Evolutionary conservation across 2,797 vertebrate genomes (phyloP).

Genomic region (Echeneis naucrates): DNA sequence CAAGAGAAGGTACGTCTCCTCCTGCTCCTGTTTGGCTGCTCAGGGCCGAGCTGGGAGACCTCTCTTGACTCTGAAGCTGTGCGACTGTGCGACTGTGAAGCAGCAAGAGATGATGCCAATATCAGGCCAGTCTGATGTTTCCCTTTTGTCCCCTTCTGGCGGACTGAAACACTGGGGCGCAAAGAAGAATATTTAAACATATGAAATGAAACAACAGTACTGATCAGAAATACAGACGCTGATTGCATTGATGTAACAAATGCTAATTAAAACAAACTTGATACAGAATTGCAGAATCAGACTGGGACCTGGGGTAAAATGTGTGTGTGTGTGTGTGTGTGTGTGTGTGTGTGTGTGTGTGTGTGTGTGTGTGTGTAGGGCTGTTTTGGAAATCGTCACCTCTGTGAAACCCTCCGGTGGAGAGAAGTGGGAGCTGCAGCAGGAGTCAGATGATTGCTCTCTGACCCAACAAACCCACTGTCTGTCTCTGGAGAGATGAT

Average conservation of each 20-base stretch:
- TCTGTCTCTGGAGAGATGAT: slow-evolving; percentile 93
- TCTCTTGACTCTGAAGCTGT: background rate
- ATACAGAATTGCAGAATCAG: background rate
- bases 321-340: too few relatives aligned
- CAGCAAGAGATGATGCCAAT: slow-evolving; percentile 25
- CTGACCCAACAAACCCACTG: slow-evolving; percentile 95
- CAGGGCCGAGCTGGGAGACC: background rate
- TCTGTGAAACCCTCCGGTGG: slow-evolving; percentile 74
- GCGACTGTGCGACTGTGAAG: slow-evolving; percentile 23
- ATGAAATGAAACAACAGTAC: slow-evolving; percentile 12
- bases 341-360: too few relatives aligned
- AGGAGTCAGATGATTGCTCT: slow-evolving; percentile 87
- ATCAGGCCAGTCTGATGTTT: slow-evolving; percentile 22
- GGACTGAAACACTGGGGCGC: slow-evolving; percentile 42
- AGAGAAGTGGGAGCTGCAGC: slow-evolving; percentile 78
- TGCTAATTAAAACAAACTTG: background rate
- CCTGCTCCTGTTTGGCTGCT: slow-evolving; percentile 26
- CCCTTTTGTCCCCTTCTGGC: slow-evolving; percentile 20
- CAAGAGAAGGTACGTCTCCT: slow-evolving; percentile 46
- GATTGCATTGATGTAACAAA: background rate
- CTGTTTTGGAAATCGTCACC: slow-evolving; percentile 65
- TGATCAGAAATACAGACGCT: background rate
- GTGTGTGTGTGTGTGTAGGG: background rate
- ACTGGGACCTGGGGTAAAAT: slow-evolving; percentile 2
- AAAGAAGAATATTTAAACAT: slow-evolving; percentile 7